Evolutionary conservation across 2,113 vertebrate species (phyloP), one percentile per base, ranked within the genome.

Genomic region (Accipiter virgatus): DNA sequence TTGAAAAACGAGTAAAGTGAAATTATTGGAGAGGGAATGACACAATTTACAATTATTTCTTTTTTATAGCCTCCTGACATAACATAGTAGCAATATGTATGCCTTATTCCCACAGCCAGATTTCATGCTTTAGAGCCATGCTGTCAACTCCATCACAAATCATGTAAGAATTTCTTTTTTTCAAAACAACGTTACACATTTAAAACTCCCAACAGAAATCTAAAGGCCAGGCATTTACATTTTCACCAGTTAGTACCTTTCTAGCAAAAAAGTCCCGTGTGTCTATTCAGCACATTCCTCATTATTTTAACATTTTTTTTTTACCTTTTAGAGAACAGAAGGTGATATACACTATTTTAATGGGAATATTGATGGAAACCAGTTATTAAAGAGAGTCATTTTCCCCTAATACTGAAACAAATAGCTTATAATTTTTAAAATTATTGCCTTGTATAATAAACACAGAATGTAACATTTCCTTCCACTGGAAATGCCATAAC

Each of bases 151-250:
- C 58, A 70, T 42, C 42, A 78, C 38, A 82, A 82, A 68, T 9
- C 58, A 36, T 32, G 14, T 40, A 65, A 67, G 42, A 65, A 65
- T 55, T 89, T 85, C 10, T 29, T 34, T 75, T 81, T 83, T 77
- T 90, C 56, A 79, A 86, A 86, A 70, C 72, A 88, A 84, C 81
- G 52, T 21, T 72, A 45, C 23, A 23, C 47, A 48, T 78, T 85
- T 36, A 92, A 21, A 93, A 65, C 53, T 95, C 85, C 59, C 70
- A 73, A 31, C 18, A 72, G 78, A 85, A 83, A 92, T 42, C 68
- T 90, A 90, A 95, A 96, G 85, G 90, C 92, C 94, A 93, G 17
- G 13, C 50, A 78, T 91, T 95, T 88, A 63, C 38, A 81, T 93
- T 83, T 94, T 55, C 67, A 79, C 32, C 16, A 40, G 21, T 81